Evolutionary conservation across 2,113 vertebrate genomes (phyloP).

Genomic region (Nettapus auritus): DNA sequence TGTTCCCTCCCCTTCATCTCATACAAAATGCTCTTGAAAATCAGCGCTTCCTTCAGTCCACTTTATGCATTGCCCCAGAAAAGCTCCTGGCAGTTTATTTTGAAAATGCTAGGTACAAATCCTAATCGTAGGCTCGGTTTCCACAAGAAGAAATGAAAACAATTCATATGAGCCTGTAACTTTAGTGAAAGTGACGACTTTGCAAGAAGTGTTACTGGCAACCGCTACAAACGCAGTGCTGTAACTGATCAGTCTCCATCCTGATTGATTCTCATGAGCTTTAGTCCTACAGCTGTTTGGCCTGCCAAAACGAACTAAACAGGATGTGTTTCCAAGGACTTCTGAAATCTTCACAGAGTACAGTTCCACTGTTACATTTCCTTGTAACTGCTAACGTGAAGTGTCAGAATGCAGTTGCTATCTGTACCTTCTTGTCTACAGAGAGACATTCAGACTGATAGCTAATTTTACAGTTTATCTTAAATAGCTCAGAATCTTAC

Average conservation of each 20-base stretch:
- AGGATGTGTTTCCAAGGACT: neutral
- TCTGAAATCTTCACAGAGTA: neutral
- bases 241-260: neutral
- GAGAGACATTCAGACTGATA: neutral
- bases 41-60: neutral
- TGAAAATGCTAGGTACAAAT: neutral
- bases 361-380: neutral
- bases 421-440: neutral
- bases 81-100: neutral
- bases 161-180: rapidly evolving
- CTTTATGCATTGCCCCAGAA: neutral
- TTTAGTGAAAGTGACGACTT: neutral
- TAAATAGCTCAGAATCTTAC: neutral
- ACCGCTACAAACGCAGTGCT: neutral
- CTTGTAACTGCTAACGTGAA: neutral
- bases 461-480: neutral
- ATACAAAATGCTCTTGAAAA: neutral
- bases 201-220: neutral
- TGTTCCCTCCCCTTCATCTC: neutral
- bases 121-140: neutral
- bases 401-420: neutral
- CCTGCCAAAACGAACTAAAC: neutral
- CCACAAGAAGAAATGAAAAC: neutral
- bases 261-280: neutral
- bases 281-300: neutral